Percentiles rank a stretch among this genome's conserved stretches.
These are phyloP conservation scores for Eidolon dupreanum DNA, from an alignment of 2,797 vertebrate genomes.

Conservation along the genomic window DNA sequence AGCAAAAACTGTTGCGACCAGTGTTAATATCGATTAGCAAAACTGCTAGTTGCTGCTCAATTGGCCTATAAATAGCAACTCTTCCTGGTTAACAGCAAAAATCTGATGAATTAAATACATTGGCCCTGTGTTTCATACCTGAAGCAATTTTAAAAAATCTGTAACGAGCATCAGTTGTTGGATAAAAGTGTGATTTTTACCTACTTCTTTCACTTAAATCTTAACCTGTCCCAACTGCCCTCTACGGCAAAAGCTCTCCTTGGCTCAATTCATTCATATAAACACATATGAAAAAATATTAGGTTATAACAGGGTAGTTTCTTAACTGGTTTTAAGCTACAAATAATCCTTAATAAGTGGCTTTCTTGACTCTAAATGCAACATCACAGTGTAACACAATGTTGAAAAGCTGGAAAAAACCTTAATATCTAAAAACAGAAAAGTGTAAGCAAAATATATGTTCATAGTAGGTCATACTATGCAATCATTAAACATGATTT, in stretches of 20 bases:
- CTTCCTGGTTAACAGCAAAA: background rate
- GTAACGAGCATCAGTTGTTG: background rate
- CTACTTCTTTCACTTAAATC: background rate
- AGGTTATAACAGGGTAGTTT: background rate
- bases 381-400: background rate
- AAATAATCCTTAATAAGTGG: background rate
- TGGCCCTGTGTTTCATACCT: background rate
- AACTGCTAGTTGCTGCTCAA: background rate
- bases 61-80: background rate
- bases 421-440: background rate
- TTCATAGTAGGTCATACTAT: background rate
- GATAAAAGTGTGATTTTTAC: background rate
- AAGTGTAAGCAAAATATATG: background rate
- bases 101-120: background rate
- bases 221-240: background rate
- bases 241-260: background rate
- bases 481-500: background rate
- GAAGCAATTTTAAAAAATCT: background rate
- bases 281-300: background rate
- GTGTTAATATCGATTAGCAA: background rate
- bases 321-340: background rate
- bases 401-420: background rate
- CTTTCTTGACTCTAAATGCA: slow-evolving; percentile 1
- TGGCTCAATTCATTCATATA: background rate
- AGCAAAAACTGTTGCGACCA: background rate